Evolutionary conservation across 2,797 vertebrate species (phyloP), one percentile per base, ranked within the genome.

Genomic region (Sebastes minor): DNA sequence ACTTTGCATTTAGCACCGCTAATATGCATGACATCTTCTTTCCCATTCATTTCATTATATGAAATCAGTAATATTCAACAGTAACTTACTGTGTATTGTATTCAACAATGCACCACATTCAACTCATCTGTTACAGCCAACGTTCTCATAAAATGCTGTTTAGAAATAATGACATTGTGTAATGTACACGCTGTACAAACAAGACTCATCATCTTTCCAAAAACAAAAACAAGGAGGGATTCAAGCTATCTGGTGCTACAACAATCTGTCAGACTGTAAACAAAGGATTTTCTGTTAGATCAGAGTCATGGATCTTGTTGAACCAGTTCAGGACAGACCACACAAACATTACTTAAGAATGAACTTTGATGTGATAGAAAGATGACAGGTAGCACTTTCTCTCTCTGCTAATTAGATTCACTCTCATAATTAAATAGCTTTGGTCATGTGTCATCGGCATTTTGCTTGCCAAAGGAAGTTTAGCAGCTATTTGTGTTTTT

Each of bases 261-360:
- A 42, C 4, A 52, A 25, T 53, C 55, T 76, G 32, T 38, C 42
- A 13, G 20, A 12, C 38, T 14, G 22, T 61, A 68, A 78, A 86
- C 80, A 76, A 76, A 74, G 57, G 14, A 53, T 30, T 42, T 38
- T 61, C 53, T 30, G 28, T 32, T 7, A 76, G 80, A 72, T 53
- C 65, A 78, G 42, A 64, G 30, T 30, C 38, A 6, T 5, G 32
- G 46, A 72, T 65, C 76, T 60, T 22, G 67, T 60, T 23, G 67
- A 78, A 80, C 55, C 59, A 10, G 83, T 74, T 78, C 9, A 35
- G 38, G 33, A 68, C 67, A 28, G 46, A 71, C 7, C 63, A 75
- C 35, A 42, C 20, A 62, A 27, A 67, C 30, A 55, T 30, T 32
- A 46, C 64, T 38, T 16, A 60, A 46, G 27, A 80, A 65, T 63